These are phyloP conservation scores for Dysmachus trigonus DNA, from an alignment of 2,888 invertebrate species.

Conservation along the genomic window DNA sequence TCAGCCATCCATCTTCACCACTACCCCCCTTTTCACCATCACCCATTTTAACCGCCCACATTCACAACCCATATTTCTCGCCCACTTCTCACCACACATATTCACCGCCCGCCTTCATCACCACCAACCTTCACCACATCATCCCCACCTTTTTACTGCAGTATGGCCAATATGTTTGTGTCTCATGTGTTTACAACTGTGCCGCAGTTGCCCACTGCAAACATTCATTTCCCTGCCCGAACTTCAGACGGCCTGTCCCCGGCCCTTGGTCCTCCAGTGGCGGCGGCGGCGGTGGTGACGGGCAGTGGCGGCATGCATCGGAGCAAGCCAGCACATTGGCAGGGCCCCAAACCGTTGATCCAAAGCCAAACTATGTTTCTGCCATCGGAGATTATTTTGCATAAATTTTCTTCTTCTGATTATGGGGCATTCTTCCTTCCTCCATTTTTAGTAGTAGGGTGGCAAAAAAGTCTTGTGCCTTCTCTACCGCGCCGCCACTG, in stretches of 20 bases:
- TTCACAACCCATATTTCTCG: neutral
- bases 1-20: neutral
- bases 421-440: neutral
- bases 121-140: too few relatives aligned
- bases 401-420: conserved; percentile 32
- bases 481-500: neutral
- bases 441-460: neutral
- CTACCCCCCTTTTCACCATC: too few relatives aligned
- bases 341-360: neutral
- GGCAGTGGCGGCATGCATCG: neutral
- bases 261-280: neutral
- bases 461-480: neutral
- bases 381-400: conserved; percentile 29
- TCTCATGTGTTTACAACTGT: neutral
- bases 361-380: conserved; percentile 21
- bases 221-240: neutral
- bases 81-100: neutral
- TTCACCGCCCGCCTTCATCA: neutral
- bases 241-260: neutral
- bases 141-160: neutral
- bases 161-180: neutral
- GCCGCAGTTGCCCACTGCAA: neutral
- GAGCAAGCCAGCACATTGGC: conserved; percentile 5
- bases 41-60: neutral
- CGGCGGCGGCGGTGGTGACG: neutral